Evolutionary conservation across 2,888 invertebrate species (phyloP), one percentile per base, ranked within the genome.

Genomic region (Hesperia comma): DNA sequence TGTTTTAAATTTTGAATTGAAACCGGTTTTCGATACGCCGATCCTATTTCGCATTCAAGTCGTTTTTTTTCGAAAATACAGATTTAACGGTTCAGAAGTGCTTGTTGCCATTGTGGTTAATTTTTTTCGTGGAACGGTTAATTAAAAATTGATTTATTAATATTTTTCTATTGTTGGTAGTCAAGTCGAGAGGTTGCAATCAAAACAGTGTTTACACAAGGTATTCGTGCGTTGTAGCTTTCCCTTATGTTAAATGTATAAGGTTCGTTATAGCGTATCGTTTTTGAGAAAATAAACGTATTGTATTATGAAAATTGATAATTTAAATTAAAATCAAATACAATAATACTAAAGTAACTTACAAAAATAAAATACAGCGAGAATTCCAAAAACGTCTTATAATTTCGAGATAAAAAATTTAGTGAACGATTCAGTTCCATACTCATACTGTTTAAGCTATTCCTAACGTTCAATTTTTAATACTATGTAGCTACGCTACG

Each of bases 71-170:
- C 70, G 69, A 77, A 83, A 87, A 86, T 85, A 80, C 80, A 85
- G 82, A 88, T 92, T 92, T 91, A 91, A 92, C 92, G 92, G 92
- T 87, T 87, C 87, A 74, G 74, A 77, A 83, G 83, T 84, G 67
- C 56, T 61, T 80, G 81, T 84, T 78, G 77, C 89, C 85, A 85
- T 91, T 92, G 92, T 90, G 91, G 90, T 90, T 86, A 75, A 73
- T 75, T 89, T 88, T 86, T 76, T 74, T 63, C 69, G 61, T 74
- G 77, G 71, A 81, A 87, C 82, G 82, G 86, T 89, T 91, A 91
- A 92, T 92, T 92, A 90, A 90, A 92, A 85, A 85, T 87, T 90
- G 87, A 90, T 92, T 91, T 91, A 90, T 91, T 87, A 83, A 81
- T 83, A 82, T 83, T 87, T 84, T 84, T 82, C 70, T 74, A 70